These are phyloP conservation scores for Podotricha telesiphe DNA, from an alignment of 2,888 invertebrate species.

Conservation along the genomic window DNA sequence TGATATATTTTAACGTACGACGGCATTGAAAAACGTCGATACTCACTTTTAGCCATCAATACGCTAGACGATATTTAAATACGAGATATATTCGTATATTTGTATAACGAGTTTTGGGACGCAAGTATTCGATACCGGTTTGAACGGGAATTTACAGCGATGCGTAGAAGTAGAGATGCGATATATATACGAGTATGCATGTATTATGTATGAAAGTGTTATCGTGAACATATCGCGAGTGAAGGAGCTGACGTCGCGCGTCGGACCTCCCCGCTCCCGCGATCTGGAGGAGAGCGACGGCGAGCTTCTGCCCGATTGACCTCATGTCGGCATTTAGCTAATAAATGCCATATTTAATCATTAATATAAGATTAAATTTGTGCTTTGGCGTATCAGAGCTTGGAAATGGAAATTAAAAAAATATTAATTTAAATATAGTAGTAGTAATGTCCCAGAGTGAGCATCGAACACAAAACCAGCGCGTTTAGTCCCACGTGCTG, in stretches of 20 bases:
- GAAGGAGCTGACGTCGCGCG: constrained; percentile 1
- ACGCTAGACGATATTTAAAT: neutral
- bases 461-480: too few species aligned
- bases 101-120: neutral
- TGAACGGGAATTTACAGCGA: constrained; percentile 2
- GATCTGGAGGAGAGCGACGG: neutral
- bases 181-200: neutral
- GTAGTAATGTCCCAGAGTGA: too few species aligned
- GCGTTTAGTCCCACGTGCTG: too few species aligned
- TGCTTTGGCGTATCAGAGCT: too few species aligned
- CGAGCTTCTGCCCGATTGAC: neutral
- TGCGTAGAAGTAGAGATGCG: neutral
- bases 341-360: neutral
- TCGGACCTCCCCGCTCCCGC: neutral
- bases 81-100: neutral
- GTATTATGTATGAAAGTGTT: neutral
- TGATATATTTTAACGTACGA: neutral
- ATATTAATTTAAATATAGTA: too few species aligned
- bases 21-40: neutral
- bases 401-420: too few species aligned
- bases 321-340: neutral
- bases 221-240: neutral
- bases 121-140: constrained; percentile 10
- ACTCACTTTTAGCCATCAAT: neutral
- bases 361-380: neutral